Evolutionary conservation across 2,797 vertebrate genomes (phyloP).

Genomic region (Ataeniobius toweri): DNA sequence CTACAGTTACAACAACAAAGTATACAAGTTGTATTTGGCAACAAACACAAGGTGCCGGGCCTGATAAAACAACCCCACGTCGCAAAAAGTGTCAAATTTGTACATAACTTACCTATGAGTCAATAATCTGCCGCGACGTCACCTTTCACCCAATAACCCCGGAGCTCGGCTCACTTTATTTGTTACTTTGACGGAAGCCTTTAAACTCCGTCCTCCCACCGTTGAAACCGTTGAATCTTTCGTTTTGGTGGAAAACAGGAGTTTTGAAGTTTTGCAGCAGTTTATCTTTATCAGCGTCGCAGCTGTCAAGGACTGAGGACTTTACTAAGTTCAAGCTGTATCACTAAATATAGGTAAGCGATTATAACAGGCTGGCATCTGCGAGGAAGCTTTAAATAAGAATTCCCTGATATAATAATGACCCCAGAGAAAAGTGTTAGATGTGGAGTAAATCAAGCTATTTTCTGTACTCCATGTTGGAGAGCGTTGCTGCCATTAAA

Average conservation of each 20-base stretch:
- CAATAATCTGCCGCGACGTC: slow-evolving; percentile 37
- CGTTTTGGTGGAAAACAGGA: not conserved
- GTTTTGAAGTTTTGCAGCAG: slow-evolving; percentile 23
- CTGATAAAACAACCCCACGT: not conserved
- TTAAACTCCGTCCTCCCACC: slow-evolving; percentile 5
- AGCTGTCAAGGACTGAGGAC: slow-evolving; percentile 12
- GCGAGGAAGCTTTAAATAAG: not conserved
- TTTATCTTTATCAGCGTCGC: slow-evolving; percentile 23
- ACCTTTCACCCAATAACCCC: slow-evolving; percentile 67
- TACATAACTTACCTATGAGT: slow-evolving; percentile 65
- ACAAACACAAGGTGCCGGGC: not conserved
- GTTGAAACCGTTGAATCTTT: not conserved
- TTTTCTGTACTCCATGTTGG: slow-evolving; percentile 77
- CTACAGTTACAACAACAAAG: not conserved
- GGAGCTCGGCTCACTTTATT: slow-evolving; percentile 10
- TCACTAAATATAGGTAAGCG: slow-evolving; percentile 6
- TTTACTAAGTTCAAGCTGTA: not conserved
- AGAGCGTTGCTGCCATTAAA: slow-evolving; percentile 42
- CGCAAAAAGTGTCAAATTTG: not conserved
- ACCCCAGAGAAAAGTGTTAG: slow-evolving; percentile 13
- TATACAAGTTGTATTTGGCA: not conserved
- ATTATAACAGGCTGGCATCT: slow-evolving; percentile 2
- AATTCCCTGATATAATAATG: slow-evolving; percentile 1
- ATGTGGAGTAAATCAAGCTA: slow-evolving; percentile 44
- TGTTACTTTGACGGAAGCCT: not conserved